Percentiles rank a stretch among this genome's conserved stretches.
Conservation (phyloP, 2,888 invertebrate species). For the Orchestes rusci region DNA sequence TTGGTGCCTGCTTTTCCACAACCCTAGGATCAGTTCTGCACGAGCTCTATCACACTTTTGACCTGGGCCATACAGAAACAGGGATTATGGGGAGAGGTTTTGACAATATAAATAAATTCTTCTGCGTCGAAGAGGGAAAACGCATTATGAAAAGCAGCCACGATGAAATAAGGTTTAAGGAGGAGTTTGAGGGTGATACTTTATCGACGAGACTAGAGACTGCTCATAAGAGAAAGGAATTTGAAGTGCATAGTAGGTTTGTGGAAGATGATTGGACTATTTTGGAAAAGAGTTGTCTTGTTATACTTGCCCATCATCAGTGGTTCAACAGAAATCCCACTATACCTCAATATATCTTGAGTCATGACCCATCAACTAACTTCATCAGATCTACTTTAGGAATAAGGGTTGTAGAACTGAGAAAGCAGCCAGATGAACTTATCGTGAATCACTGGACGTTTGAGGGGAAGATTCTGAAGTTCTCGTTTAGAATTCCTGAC, state of each 20-base stretch:
- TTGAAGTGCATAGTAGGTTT: slow-evolving; percentile 29
- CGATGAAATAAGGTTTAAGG: slow-evolving; percentile 33
- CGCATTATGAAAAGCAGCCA: slow-evolving; percentile 15
- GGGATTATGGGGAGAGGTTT: slow-evolving; percentile 93
- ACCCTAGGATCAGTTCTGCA: slow-evolving; percentile 88
- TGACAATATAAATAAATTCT: slow-evolving; percentile 73
- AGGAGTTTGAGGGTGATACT: slow-evolving; percentile 31
- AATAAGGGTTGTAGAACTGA: slow-evolving; percentile 59
- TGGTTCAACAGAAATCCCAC: slow-evolving; percentile 44
- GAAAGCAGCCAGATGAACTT: slow-evolving; percentile 54
- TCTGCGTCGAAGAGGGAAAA: slow-evolving; percentile 41
- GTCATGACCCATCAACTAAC: slow-evolving; percentile 34
- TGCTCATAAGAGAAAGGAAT: slow-evolving; percentile 30
- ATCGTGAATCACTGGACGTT: slow-evolving; percentile 59
- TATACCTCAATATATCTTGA: slow-evolving; percentile 30
- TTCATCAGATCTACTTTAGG: slow-evolving; percentile 57
- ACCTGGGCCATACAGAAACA: slow-evolving; percentile 81
- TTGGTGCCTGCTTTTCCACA: slow-evolving; percentile 83
- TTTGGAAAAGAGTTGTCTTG: slow-evolving; percentile 58
- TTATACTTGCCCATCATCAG: slow-evolving; percentile 59
- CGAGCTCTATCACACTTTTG: slow-evolving; percentile 91
- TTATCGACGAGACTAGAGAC: slow-evolving; percentile 27
- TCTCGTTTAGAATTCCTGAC: slow-evolving; percentile 52
- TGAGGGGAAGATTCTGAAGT: slow-evolving; percentile 50
- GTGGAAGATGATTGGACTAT: slow-evolving; percentile 48